Conservation (phyloP, 53 echinoderm and acorn worm genomes). For the Paracentrotus lividus region DNA sequence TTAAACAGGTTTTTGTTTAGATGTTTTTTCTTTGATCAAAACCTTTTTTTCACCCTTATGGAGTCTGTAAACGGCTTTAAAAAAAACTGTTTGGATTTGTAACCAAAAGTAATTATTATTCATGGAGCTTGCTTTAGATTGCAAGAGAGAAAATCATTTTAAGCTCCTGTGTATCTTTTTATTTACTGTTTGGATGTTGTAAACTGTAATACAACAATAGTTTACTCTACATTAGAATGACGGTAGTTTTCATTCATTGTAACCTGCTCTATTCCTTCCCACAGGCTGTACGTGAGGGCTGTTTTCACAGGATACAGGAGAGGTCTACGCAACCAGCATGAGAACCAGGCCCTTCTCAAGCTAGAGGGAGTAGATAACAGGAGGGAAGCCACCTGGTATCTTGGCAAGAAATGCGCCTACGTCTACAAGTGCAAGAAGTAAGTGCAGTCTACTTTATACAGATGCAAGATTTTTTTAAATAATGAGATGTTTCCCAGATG, state of each 20-base stretch:
- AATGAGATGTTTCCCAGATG: no score
- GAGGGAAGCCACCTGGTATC: constrained; percentile 88
- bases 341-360: constrained; percentile 91
- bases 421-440: constrained; percentile 98
- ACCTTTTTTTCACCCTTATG: not conserved
- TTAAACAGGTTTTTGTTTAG: not conserved
- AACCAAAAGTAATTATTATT: no score
- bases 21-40: not conserved
- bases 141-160: no score
- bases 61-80: no score
- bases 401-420: constrained; percentile 96
- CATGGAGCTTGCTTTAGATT: no score
- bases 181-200: no score
- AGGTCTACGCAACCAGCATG: constrained; percentile 94
- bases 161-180: no score
- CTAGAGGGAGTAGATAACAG: constrained; percentile 93
- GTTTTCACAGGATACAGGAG: constrained; percentile 99
- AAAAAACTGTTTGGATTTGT: no score
- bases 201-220: no score
- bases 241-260: not conserved
- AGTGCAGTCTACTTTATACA: no score
- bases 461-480: no score
- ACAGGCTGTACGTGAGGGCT: constrained; percentile 88
- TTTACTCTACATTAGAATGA: no score
- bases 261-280: not conserved